Conservation (phyloP, 2,113 vertebrate species). For the Dicerorhinus sumatrensis region DNA sequence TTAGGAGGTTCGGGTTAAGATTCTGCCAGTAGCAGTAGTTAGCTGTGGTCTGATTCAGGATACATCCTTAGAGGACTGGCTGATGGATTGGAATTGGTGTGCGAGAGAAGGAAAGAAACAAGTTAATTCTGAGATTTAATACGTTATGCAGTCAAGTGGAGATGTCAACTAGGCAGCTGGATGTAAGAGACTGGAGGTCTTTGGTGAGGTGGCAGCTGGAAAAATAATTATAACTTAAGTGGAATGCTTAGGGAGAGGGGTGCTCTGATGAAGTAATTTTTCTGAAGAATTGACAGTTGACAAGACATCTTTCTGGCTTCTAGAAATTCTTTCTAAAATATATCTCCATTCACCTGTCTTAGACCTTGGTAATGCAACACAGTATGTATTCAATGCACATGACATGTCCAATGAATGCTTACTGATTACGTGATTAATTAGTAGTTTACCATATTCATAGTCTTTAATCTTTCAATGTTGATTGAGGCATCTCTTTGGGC, state of each 20-base stretch:
- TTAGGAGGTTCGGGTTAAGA: background rate
- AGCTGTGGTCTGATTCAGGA: background rate
- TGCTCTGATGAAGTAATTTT: background rate
- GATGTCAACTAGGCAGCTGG: background rate
- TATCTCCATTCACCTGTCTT: background rate
- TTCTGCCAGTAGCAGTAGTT: background rate
- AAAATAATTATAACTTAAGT: background rate
- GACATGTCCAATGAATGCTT: background rate
- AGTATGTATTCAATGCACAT: background rate
- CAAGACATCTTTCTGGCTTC: background rate
- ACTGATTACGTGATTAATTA: background rate
- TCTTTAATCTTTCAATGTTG: background rate
- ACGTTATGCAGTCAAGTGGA: background rate
- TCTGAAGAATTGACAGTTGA: background rate
- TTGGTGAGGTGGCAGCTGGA: background rate
- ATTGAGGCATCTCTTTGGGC: background rate
- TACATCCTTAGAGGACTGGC: background rate
- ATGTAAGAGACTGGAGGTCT: background rate
- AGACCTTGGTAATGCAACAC: background rate
- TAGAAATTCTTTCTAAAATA: conserved; percentile 17
- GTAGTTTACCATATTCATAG: background rate
- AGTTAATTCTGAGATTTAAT: background rate
- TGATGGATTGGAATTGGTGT: background rate
- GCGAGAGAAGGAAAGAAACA: background rate
- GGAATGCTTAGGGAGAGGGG: background rate